phyloP scores from a whole-genome alignment of 2,888 invertebrate species.

The Synergus laeviventris region DNA sequence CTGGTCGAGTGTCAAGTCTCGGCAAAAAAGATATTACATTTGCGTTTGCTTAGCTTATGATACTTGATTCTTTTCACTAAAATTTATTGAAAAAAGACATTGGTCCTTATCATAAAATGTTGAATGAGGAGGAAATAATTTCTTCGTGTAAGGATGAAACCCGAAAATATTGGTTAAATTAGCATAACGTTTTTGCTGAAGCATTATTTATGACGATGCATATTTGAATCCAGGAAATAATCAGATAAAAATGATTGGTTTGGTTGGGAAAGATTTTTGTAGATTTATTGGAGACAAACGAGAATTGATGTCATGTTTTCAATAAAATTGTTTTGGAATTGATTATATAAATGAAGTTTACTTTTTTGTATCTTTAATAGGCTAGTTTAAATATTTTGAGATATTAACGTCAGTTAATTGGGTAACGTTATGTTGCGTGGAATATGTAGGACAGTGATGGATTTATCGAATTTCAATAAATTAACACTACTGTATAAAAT shows the following conservation, averaged over 20 bases:
- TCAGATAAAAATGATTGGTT: constrained; percentile 35
- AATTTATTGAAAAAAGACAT: neutral
- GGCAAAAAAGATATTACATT: neutral
- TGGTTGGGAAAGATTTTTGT: constrained; percentile 14
- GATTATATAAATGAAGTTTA: neutral
- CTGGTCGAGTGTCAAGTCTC: neutral
- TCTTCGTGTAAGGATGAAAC: constrained; percentile 21
- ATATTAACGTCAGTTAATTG: neutral
- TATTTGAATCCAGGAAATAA: constrained; percentile 39
- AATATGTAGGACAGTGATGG: neutral
- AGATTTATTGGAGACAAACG: constrained; percentile 35
- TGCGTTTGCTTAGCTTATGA: neutral
- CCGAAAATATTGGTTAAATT: constrained; percentile 32
- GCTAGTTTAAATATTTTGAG: neutral
- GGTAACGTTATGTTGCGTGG: neutral
- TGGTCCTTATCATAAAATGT: neutral
- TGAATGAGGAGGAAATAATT: neutral
- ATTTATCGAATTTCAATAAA: neutral
- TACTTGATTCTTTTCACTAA: neutral
- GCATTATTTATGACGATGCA: constrained; percentile 38
- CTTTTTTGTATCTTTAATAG: neutral
- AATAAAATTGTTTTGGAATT: constrained; percentile 22
- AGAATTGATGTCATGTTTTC: constrained; percentile 25
- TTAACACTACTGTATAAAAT: neutral
- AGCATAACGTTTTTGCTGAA: constrained; percentile 25